phyloP scores from a whole-genome alignment of 2,797 vertebrate species.

The Brachymystax lenok region DNA sequence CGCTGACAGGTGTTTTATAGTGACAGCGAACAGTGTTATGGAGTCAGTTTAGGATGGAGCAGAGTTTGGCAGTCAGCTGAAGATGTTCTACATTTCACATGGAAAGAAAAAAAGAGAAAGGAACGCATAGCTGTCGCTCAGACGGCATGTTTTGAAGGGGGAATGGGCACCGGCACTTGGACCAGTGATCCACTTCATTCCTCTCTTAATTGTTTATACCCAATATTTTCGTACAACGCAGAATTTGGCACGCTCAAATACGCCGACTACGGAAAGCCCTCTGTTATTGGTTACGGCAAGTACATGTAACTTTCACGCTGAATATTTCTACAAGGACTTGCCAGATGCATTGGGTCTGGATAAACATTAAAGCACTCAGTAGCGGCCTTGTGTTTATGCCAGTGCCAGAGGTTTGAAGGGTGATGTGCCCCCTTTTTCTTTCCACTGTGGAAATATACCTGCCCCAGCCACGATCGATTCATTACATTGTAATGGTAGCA shows the following conservation, averaged over 20 bases:
- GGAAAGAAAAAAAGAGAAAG: slow-evolving; percentile 3
- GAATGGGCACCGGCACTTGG: slow-evolving; percentile 27
- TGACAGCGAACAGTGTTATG: slow-evolving; percentile 23
- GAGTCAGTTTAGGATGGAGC: slow-evolving; percentile 2
- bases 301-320: slow-evolving; percentile 67
- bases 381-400: slow-evolving; percentile 62
- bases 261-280: slow-evolving; percentile 51
- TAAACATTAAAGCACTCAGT: slow-evolving; percentile 68
- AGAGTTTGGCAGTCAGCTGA: slow-evolving; percentile 32
- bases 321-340: slow-evolving; percentile 62
- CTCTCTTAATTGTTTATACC: slow-evolving; percentile 56
- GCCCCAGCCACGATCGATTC: slow-evolving; percentile 24
- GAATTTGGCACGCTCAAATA: slow-evolving; percentile 52
- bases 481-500: slow-evolving; percentile 19
- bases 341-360: slow-evolving; percentile 68
- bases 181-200: slow-evolving; percentile 37
- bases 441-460: slow-evolving; percentile 30
- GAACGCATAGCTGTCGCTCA: slow-evolving; percentile 14
- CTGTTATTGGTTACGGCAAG: slow-evolving; percentile 64
- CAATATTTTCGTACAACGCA: slow-evolving; percentile 45
- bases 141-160: slow-evolving; percentile 2
- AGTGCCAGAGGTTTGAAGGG: slow-evolving; percentile 37
- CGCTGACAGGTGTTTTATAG: background rate
- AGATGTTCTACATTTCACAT: slow-evolving; percentile 44
- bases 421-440: slow-evolving; percentile 17